Base-by-base conservation (phyloP, 2,113 vertebrate genomes). In the Mustelus asterias region DNA sequence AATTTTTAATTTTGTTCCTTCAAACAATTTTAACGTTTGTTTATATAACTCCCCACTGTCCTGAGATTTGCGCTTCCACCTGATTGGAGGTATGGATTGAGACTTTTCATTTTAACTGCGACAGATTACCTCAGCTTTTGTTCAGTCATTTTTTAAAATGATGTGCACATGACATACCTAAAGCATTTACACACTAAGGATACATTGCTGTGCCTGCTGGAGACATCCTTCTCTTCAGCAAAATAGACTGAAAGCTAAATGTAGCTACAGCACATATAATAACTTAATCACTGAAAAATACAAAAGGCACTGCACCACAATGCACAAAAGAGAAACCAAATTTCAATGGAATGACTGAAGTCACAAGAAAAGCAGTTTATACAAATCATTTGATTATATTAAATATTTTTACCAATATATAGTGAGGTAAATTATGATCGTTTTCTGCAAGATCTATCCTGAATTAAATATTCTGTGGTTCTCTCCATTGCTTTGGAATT, bases 1-100 rank as follows among this genome's bases (percentile, higher is more conserved):
- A 95, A 95, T 95, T 76, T 95, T 95, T 95, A 72, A 72, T 70
- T 72, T 69, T 44, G 60, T 67, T 94, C 69, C 67, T 94, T 44
- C 92, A 70, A 58, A 95, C 94, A 70, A 70, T 95, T 95, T 95
- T 33, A 70, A 72, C 14, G 14, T 33, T 44, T 95, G 41, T 95
- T 67, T 48, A 69, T 72, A 33, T 95, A 48, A 72, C 24, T 48
- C 94, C 69, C 69, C 29, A 13, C 7, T 69, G 67, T 63, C 58
- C 13, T 92, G 6, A 94, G 13, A 70, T 44, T 94, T 10, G 44
- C n/a, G 26, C 65, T 24, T 63, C 67, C 9, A 93, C 24, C 41
- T 24, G n/a, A 72, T 70, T 94, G 67, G 93, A 70, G 10, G 33
- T 70, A 9, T 6, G 20, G 69, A 72, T 72, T 3, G 6, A 65